Conservation (phyloP, 2,113 vertebrate genomes). For the Alethe castanea region DNA sequence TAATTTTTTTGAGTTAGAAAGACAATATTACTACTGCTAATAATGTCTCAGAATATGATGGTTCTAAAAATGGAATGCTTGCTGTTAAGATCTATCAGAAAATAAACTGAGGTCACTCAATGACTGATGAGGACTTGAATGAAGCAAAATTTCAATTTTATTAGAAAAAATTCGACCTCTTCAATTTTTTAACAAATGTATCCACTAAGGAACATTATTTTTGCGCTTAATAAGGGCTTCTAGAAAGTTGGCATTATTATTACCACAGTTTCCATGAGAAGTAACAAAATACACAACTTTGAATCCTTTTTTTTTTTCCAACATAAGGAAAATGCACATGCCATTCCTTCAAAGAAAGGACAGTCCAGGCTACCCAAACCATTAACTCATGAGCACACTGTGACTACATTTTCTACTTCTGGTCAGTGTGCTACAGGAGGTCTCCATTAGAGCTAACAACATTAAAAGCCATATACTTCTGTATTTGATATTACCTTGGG, state of each 20-base stretch:
- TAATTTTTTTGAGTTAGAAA: background rate
- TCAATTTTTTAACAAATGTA: background rate
- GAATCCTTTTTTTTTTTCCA: background rate
- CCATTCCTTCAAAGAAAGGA: background rate
- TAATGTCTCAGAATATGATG: background rate
- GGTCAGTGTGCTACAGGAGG: background rate
- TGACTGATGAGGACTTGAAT: slow-evolving; percentile 5
- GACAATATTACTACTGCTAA: background rate
- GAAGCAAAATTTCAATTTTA: background rate
- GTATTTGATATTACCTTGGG: background rate
- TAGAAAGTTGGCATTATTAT: background rate
- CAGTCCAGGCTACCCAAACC: background rate
- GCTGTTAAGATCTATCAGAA: background rate
- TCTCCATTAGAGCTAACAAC: background rate
- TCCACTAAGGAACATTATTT: background rate
- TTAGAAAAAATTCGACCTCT: background rate
- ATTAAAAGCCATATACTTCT: background rate
- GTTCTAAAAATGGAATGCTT: background rate
- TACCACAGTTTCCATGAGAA: background rate
- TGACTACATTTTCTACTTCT: background rate
- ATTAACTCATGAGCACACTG: background rate
- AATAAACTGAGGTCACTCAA: background rate
- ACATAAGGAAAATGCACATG: background rate
- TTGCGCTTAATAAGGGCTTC: background rate
- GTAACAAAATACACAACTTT: background rate